A percentile compares a stretch with the other conserved stretches of the same genome.
phyloP scores from a whole-genome alignment of 2,888 invertebrate genomes.

The Acanthosepion esculentum region DNA sequence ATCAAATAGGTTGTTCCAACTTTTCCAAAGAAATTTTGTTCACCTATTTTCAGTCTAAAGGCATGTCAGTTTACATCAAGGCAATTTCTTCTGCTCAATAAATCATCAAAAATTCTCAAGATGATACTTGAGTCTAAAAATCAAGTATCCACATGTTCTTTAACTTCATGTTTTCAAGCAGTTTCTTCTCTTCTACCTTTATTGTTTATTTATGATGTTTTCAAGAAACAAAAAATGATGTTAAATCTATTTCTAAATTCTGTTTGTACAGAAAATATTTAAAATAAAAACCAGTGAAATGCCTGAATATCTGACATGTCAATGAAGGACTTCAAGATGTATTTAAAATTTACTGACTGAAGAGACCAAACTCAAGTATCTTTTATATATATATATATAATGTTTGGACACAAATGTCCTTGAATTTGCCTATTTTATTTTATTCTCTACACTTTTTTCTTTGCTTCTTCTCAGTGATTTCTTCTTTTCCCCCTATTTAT shows the following conservation, averaged over 20 bases:
- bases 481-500: too few species aligned
- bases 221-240: not conserved
- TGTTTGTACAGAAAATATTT: not conserved
- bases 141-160: not conserved
- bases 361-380: not conserved
- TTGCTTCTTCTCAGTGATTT: too few species aligned
- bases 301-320: not conserved
- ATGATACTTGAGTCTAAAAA: not conserved
- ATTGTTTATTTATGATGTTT: not conserved
- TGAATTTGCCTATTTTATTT: too few species aligned
- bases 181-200: not conserved
- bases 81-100: not conserved
- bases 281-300: not conserved
- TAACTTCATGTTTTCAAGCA: not conserved
- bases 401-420: too few species aligned
- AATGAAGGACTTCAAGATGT: not conserved
- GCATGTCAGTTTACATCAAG: not conserved
- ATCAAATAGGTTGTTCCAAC: too few species aligned
- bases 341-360: not conserved
- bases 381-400: too few species aligned
- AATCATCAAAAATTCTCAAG: constrained; percentile 14
- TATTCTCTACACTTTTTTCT: too few species aligned
- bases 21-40: too few species aligned
- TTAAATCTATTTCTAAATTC: constrained; percentile 1
- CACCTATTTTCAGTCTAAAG: too few species aligned